A percentile compares a stretch with the other conserved stretches of the same genome.
These are phyloP conservation scores for Ischnura elegans DNA, from an alignment of 2,888 invertebrate genomes.

Conservation along the genomic window DNA sequence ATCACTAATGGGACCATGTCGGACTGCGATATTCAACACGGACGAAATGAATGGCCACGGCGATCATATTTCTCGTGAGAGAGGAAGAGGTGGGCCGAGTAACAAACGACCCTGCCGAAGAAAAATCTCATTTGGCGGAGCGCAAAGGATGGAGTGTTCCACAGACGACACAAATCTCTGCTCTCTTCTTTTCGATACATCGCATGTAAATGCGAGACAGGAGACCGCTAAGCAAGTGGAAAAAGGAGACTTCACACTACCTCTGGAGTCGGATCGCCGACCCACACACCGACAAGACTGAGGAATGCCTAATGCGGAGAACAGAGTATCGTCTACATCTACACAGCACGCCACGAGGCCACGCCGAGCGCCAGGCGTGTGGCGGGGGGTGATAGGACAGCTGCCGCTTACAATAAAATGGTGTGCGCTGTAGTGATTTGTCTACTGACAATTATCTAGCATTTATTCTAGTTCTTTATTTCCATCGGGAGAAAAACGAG, in stretches of 20 bases:
- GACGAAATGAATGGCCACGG: neutral
- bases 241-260: constrained; percentile 2
- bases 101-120: neutral
- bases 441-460: too few species aligned
- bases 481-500: too few species aligned
- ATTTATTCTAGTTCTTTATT: too few species aligned
- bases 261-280: neutral
- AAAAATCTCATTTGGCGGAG: neutral
- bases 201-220: too few species aligned
- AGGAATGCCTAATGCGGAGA: too few species aligned
- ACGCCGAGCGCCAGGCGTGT: too few species aligned
- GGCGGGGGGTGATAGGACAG: too few species aligned
- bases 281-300: neutral
- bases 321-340: too few species aligned
- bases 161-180: neutral
- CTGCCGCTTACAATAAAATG: too few species aligned
- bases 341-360: too few species aligned
- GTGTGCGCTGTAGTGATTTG: too few species aligned
- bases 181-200: neutral
- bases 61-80: neutral
- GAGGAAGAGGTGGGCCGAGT: neutral
- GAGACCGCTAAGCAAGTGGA: neutral
- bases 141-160: neutral
- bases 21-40: neutral
- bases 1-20: neutral